A percentile compares a stretch with the other conserved stretches of the same genome.
Evolutionary conservation across 1,140 invertebrate species (phyloP).

Genomic region (Ips typographus): DNA sequence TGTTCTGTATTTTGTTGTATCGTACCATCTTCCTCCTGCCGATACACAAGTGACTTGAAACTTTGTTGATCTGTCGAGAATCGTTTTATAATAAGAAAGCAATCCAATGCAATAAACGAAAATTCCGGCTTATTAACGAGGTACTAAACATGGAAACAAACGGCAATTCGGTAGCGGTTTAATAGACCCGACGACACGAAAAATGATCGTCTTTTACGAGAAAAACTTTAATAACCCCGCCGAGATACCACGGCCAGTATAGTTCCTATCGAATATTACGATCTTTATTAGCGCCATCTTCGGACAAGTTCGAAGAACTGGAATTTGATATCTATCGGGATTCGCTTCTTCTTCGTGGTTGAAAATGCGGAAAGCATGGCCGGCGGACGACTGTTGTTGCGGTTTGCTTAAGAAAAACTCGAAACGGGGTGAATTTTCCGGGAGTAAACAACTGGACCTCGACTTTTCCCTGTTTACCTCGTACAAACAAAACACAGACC

Average conservation of each 20-base stretch:
- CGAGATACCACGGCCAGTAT: neutral
- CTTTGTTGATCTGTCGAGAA: neutral
- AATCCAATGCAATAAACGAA: neutral
- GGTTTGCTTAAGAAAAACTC: conserved; percentile 17
- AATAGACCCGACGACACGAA: conserved; percentile 17
- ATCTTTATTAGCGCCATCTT: conserved; percentile 16
- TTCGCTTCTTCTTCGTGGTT: too few relatives aligned
- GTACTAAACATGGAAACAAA: conserved; percentile 17
- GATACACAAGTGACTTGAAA: neutral
- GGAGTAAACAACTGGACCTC: conserved; percentile 12
- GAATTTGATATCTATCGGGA: conserved; percentile 3
- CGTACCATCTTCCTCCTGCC: too few relatives aligned
- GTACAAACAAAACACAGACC: conserved; percentile 10
- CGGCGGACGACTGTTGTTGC: too few relatives aligned
- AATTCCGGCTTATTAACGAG: conserved; percentile 17
- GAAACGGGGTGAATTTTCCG: conserved; percentile 14
- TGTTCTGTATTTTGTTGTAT: too few relatives aligned
- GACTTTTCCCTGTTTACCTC: conserved; percentile 14
- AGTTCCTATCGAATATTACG: conserved; percentile 12
- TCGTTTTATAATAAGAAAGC: neutral
- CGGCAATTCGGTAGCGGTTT: conserved; percentile 10
- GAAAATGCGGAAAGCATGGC: too few relatives aligned
- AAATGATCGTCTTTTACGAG: conserved; percentile 16
- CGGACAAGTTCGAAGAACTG: conserved; percentile 10
- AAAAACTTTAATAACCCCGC: conserved; percentile 22